Conservation (phyloP, 2,113 vertebrate species). For the Muscicapa adusta region DNA sequence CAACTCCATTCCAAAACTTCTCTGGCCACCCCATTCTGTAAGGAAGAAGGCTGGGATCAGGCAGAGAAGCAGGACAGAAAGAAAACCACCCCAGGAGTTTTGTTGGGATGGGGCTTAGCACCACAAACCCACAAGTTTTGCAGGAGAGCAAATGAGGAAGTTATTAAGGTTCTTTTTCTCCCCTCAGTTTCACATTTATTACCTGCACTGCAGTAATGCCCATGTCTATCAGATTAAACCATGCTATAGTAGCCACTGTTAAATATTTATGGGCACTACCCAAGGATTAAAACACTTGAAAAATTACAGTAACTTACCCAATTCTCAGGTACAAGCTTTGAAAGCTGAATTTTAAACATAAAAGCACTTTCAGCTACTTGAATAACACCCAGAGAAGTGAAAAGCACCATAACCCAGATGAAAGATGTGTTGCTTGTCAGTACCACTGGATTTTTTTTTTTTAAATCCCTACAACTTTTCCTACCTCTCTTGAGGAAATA, state of each 20-base stretch:
- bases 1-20: neutral
- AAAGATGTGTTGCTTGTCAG: neutral
- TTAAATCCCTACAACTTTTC: neutral
- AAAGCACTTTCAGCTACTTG: neutral
- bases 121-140: neutral
- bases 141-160: neutral
- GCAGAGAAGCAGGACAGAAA: neutral
- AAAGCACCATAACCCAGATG: neutral
- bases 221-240: neutral
- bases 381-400: neutral
- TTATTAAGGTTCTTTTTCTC: neutral
- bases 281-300: neutral
- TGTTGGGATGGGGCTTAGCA: neutral
- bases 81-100: neutral
- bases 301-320: neutral
- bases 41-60: neutral
- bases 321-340: neutral
- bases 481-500: neutral
- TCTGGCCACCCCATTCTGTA: neutral
- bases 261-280: neutral
- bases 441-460: neutral
- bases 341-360: neutral
- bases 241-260: neutral
- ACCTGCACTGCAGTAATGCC: neutral
- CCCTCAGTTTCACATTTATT: neutral